These are phyloP conservation scores for Cyprinodon diabolis DNA, from an alignment of 2,797 vertebrate genomes.

Conservation along the genomic window DNA sequence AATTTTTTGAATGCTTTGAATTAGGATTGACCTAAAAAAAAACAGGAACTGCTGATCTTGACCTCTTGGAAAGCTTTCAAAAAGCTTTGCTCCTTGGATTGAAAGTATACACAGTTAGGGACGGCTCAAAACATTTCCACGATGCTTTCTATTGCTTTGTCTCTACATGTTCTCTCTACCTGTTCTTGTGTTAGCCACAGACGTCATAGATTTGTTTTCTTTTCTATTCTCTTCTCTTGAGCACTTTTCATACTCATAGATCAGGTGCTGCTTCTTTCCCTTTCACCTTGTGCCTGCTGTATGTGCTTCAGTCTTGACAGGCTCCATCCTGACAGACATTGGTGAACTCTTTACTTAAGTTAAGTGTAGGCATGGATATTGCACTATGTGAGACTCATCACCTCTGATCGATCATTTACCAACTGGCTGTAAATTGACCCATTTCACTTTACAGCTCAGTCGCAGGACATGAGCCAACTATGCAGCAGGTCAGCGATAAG, in stretches of 20 bases:
- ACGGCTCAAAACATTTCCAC: not conserved
- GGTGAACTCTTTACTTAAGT: constrained; percentile 6
- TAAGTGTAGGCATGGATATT: not conserved
- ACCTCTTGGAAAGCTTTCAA: not conserved
- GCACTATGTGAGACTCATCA: not conserved
- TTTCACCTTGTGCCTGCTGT: not conserved
- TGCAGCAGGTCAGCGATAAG: constrained; percentile 15
- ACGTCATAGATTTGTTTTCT: constrained; percentile 6
- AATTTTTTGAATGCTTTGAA: too few relatives aligned
- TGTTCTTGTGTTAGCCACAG: not conserved
- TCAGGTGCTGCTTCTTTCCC: not conserved
- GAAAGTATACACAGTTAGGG: not conserved
- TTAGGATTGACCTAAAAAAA: not conserved
- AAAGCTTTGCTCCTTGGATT: not conserved
- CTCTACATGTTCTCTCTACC: constrained; percentile 1
- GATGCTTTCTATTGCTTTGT: not conserved
- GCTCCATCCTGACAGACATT: not conserved
- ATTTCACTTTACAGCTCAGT: constrained; percentile 20
- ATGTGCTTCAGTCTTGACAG: not conserved
- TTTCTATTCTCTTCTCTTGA: not conserved
- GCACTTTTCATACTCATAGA: not conserved
- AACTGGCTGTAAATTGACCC: constrained; percentile 15
- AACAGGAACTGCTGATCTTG: not conserved
- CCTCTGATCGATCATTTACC: constrained; percentile 4
- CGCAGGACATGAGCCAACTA: not conserved